A percentile compares a stretch with the other conserved stretches of the same genome.
Conservation (phyloP, 2,113 vertebrate species). For the Gallinago paraguaiae region DNA sequence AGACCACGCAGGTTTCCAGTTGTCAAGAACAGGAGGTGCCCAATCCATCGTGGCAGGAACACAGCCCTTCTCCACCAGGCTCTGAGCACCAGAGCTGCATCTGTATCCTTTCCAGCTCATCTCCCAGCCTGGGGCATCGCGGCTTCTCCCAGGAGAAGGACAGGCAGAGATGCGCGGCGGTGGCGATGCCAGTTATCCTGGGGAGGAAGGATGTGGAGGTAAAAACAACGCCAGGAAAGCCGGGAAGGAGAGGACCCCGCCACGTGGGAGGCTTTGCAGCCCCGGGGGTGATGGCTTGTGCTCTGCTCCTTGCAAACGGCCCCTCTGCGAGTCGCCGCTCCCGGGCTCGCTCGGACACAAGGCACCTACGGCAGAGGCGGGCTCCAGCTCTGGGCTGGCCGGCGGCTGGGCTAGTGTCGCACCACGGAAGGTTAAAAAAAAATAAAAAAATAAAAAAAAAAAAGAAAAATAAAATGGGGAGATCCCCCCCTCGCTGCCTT, state of each 20-base stretch:
- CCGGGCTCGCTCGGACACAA: slow-evolving; percentile 60
- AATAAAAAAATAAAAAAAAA: not conserved
- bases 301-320: not conserved
- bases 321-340: not conserved
- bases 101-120: not conserved
- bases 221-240: not conserved
- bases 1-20: not conserved
- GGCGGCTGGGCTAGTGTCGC: not conserved
- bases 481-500: not conserved
- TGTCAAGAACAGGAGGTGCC: not conserved
- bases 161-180: not conserved
- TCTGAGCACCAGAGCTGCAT: not conserved
- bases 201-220: not conserved
- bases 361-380: slow-evolving; percentile 79
- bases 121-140: not conserved
- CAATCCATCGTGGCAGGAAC: not conserved
- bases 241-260: not conserved
- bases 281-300: not conserved
- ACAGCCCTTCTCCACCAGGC: not conserved
- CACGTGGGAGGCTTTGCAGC: not conserved
- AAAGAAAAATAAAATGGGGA: not conserved
- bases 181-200: not conserved
- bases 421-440: slow-evolving; percentile 5
- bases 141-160: not conserved
- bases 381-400: slow-evolving; percentile 67